Conservation (phyloP, 2,113 vertebrate genomes). For the Prolemur simus region DNA sequence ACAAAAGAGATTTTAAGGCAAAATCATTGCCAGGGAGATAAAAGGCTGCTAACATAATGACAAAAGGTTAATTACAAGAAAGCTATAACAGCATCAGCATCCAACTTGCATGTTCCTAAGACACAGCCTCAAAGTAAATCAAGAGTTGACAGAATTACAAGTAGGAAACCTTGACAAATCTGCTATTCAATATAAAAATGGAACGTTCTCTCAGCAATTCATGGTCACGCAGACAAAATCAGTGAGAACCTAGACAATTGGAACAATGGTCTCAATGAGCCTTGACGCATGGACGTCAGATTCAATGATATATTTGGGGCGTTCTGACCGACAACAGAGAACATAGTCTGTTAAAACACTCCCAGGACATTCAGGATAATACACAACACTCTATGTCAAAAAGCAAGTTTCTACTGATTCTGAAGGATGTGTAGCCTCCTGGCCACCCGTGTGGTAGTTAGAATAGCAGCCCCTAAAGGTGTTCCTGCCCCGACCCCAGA, state of each 20-base stretch:
- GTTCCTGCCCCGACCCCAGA: fast-evolving
- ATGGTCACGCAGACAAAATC: no score
- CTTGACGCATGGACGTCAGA: fast-evolving
- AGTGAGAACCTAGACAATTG: fast-evolving
- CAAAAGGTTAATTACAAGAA: neutral
- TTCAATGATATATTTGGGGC: fast-evolving
- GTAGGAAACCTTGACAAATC: neutral
- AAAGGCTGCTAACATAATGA: neutral
- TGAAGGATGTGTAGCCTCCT: neutral
- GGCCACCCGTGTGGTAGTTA: neutral
- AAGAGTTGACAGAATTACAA: neutral
- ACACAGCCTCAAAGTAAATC: neutral
- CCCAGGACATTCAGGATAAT: neutral
- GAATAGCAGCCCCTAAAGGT: neutral
- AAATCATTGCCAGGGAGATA: neutral
- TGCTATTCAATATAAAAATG: neutral
- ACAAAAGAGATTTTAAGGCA: neutral
- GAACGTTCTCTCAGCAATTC: neutral
- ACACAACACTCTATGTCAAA: fast-evolving
- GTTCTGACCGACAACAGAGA: neutral
- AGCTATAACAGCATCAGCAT: neutral
- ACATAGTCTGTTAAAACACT: fast-evolving
- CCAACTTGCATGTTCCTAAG: neutral
- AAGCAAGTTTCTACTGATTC: neutral
- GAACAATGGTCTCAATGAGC: neutral